These are phyloP conservation scores for Merodon equestris DNA, from an alignment of 2,888 invertebrate species.

Conservation along the genomic window DNA sequence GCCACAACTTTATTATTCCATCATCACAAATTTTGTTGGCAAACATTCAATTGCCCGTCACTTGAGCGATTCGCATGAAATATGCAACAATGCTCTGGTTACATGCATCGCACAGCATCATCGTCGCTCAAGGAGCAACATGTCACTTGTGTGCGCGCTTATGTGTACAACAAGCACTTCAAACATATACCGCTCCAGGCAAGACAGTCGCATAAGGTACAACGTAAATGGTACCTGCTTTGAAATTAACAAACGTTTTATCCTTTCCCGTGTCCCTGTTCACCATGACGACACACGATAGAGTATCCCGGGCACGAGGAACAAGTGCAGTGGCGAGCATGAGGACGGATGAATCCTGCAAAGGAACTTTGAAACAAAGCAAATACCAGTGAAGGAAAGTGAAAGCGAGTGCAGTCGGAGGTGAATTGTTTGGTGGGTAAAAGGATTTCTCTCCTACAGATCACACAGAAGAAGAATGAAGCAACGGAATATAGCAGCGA, in stretches of 20 bases:
- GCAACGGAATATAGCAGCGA: too few relatives aligned
- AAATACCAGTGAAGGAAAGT: conserved; percentile 38
- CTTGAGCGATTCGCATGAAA: conserved; percentile 62
- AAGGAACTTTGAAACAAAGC: conserved; percentile 36
- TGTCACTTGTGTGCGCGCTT: conserved; percentile 19
- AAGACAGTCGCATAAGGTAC: conserved; percentile 4
- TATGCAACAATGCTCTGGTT: conserved; percentile 58
- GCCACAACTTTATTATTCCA: conserved; percentile 64
- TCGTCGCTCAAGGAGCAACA: conserved; percentile 5
- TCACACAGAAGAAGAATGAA: conserved; percentile 35
- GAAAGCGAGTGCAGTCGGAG: conserved; percentile 25
- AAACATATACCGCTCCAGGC: conserved; percentile 36
- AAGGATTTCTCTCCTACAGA: conserved; percentile 9
- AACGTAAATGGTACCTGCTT: conserved; percentile 16
- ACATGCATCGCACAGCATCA: conserved; percentile 24
- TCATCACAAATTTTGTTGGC: conserved; percentile 64
- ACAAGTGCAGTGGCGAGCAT: neutral
- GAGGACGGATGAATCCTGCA: conserved; percentile 37
- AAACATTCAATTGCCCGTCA: conserved; percentile 68
- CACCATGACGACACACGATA: conserved; percentile 46
- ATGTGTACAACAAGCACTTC: conserved; percentile 47
- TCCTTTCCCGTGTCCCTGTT: conserved; percentile 34
- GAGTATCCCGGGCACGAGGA: conserved; percentile 24
- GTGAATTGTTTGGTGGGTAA: neutral
- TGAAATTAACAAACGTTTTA: conserved; percentile 55